phyloP scores from a whole-genome alignment of 2,797 vertebrate species.

The Notolepis coatsorum region DNA sequence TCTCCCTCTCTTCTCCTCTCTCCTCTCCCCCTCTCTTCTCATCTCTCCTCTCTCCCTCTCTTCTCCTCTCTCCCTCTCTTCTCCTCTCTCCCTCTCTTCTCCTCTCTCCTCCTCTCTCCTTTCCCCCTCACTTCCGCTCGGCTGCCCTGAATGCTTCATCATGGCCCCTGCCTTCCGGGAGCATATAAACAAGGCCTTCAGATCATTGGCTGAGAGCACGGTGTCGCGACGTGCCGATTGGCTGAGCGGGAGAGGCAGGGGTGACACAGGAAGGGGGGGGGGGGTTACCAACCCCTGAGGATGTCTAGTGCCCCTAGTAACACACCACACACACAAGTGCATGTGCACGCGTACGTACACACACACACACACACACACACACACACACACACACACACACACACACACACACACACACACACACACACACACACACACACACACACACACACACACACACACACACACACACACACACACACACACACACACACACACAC shows the following conservation, averaged over 20 bases:
- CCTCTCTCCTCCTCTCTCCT: constrained; percentile 27
- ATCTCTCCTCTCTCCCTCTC: constrained; percentile 32
- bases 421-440: constrained; percentile 22
- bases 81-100: constrained; percentile 34
- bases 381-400: not conserved
- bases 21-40: too few relatives aligned
- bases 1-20: constrained; percentile 20
- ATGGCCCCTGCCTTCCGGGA: constrained; percentile 68
- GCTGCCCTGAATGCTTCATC: constrained; percentile 81
- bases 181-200: constrained; percentile 67
- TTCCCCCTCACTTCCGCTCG: constrained; percentile 62
- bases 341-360: constrained; percentile 17
- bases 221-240: constrained; percentile 58
- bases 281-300: constrained; percentile 69
- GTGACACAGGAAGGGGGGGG: constrained; percentile 58
- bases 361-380: constrained; percentile 17
- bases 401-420: constrained; percentile 10
- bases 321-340: constrained; percentile 20
- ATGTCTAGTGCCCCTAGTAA: constrained; percentile 59
- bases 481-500: not conserved
- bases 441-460: constrained; percentile 9
- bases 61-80: constrained; percentile 63
- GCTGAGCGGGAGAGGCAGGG: constrained; percentile 53
- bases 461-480: not conserved
- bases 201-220: constrained; percentile 66